Base-by-base conservation (phyloP, 2,888 invertebrate species). In the Chelonus formosanus region DNA sequence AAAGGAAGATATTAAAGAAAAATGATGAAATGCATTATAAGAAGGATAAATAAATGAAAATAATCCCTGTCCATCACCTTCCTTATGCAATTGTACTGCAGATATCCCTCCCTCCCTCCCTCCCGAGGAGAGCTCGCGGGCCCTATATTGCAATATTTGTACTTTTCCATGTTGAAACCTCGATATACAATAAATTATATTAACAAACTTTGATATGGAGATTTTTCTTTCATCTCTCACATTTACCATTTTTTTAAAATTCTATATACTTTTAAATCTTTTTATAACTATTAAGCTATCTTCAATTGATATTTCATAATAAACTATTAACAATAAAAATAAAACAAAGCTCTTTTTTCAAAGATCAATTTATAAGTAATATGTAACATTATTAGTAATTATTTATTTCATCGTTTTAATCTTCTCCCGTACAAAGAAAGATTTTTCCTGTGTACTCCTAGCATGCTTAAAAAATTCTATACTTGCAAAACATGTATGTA, bases 101-200 rank as follows among this genome's bases (percentile, higher is more conserved):
- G 67, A 69, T 75, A 75, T 80, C 78, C 80, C 79, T 81, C 82
- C 78, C 80, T 81, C 81, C 82, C 82, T 79, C 82, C 82, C 78
- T 78, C 80, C 80, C 80, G 79, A 81, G 80, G 80, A 82, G 79
- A 83, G 80, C 82, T 84, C 82, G 78, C 80, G 81, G 81, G 82
- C 83, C 83, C 83, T 81, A 83, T 80, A 83, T 81, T 83, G 84
- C 83, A 84, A 83, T 83, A 84, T 84, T 84, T 84, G 83, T 84
- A 84, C 83, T 84, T 84, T 84, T 84, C 83, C 83, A 83, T 84
- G 83, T 84, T 84, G 83, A 84, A 83, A 84, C 81, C 82, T 83
- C 83, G 83, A 84, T 84, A 82, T 83, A 83, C 83, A 83, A 84
- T 84, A 84, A 83, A 84, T 84, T 83, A 84, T 83, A 84, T 83